Percentiles rank a stretch among this genome's conserved stretches.
These are phyloP conservation scores for Acrocephalus scirpaceus DNA, from an alignment of 2,797 vertebrate species.

Conservation along the genomic window DNA sequence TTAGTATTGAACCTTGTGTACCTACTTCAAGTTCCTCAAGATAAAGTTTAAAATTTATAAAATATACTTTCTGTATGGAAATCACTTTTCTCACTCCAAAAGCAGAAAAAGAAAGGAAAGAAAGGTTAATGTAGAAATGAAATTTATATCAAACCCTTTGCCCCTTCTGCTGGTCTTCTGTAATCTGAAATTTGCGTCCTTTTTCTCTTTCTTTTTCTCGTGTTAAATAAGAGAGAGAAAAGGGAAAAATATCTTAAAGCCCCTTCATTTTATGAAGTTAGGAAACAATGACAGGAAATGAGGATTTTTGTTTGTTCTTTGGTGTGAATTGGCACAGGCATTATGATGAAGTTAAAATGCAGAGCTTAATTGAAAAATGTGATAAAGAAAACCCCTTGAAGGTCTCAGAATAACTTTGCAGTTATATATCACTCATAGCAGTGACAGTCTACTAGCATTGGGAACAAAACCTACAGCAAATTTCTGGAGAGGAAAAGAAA, in stretches of 20 bases:
- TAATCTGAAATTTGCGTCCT: constrained; percentile 81
- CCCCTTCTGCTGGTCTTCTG: constrained; percentile 73
- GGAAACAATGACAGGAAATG: constrained; percentile 76
- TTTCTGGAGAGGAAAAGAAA: constrained; percentile 76
- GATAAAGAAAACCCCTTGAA: constrained; percentile 91
- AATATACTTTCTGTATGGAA: background rate
- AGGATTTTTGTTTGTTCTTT: constrained; percentile 83
- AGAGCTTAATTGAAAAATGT: constrained; percentile 96
- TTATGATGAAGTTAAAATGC: constrained; percentile 88
- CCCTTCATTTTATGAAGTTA: constrained; percentile 79
- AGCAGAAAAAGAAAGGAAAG: background rate
- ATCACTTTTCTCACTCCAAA: background rate
- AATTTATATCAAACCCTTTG: constrained; percentile 69
- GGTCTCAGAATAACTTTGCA: constrained; percentile 85
- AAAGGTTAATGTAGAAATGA: constrained; percentile 25
- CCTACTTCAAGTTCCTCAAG: background rate
- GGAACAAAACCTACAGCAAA: constrained; percentile 80
- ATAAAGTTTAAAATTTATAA: background rate
- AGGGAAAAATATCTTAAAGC: background rate
- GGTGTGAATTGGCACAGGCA: constrained; percentile 83
- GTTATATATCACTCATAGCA: no score
- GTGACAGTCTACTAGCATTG: constrained; percentile 71
- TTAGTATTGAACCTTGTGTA: background rate
- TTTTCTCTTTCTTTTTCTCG: constrained; percentile 61
- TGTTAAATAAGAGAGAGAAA: background rate